Evolutionary conservation across 2,797 vertebrate genomes (phyloP), one percentile per base, ranked within the genome.

Genomic region (Pogonophryne albipinna): DNA sequence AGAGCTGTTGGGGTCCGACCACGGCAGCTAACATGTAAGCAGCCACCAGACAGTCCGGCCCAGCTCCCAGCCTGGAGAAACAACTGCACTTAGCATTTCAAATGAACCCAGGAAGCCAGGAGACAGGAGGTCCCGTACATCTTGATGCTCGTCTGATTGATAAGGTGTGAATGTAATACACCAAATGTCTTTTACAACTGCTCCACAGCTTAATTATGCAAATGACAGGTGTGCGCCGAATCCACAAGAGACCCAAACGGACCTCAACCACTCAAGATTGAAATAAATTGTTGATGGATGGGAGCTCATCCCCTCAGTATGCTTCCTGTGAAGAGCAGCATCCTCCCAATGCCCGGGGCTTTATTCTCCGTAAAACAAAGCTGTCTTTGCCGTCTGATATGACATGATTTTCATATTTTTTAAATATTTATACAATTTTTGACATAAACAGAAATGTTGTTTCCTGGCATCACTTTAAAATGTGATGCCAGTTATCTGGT

Each of bases 151-250:
- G 71, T 64, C 83, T 95, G 88, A 94, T 94, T 93, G 91, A 92
- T 92, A 92, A 93, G 88, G 88, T 93, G 90, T 91, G 83, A 87
- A 75, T 90, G 88, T 88, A 87, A 92, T 83, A 71, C 82, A 84
- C 85, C 86, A 89, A 93, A 93, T 86, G 73, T 86, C 86, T 87
- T 76, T 87, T 87, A 85, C 89, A 86, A 87, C 87, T 55, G 87
- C 88, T 91, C 84, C 76, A 63, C 78, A 82, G 91, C 92, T 93
- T 92, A 86, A 94, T 94, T 95, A 95, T 95, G 94, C 88, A 95
- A 93, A 94, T 88, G 65, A 82, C 46, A 88, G 86, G 83, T 92
- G 85, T 82, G 71, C 4, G 44, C 38, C 3, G 27, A 81, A 89
- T 88, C 90, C 90, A 79, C 87, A 71, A 83, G 89, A 89, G 88